Conservation (phyloP, 2,113 vertebrate genomes). For the Argyrosomus japonicus region DNA sequence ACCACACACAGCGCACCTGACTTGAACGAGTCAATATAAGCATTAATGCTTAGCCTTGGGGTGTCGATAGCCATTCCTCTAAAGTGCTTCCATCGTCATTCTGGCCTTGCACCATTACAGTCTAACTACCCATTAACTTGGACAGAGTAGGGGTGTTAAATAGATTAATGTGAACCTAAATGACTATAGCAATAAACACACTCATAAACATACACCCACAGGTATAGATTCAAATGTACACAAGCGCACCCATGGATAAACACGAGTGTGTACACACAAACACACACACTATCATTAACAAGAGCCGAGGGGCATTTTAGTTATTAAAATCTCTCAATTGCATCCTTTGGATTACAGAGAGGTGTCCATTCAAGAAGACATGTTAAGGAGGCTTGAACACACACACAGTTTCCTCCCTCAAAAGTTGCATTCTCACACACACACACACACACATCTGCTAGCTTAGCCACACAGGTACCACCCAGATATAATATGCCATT, state of each 20-base stretch:
- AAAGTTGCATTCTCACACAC: neutral
- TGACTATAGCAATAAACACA: constrained; percentile 74
- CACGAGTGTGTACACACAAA: constrained; percentile 9
- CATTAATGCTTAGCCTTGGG: constrained; percentile 71
- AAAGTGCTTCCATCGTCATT: constrained; percentile 71
- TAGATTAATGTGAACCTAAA: constrained; percentile 74
- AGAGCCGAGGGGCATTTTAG: constrained; percentile 59
- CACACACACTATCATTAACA: constrained; percentile 38
- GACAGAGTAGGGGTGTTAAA: constrained; percentile 72
- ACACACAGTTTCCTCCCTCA: neutral
- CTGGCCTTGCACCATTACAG: constrained; percentile 70
- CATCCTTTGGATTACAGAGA: constrained; percentile 47
- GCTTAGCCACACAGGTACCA: neutral
- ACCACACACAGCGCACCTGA: constrained; percentile 53
- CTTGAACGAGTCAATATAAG: constrained; percentile 61
- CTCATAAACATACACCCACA: constrained; percentile 76
- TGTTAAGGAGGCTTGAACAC: constrained; percentile 23
- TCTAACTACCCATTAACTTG: constrained; percentile 76
- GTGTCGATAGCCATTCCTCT: constrained; percentile 72
- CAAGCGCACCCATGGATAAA: constrained; percentile 37
- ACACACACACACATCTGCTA: neutral
- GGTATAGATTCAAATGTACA: constrained; percentile 56
- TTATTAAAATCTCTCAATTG: constrained; percentile 66
- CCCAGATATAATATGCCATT: constrained; percentile 13
- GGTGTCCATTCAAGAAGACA: constrained; percentile 38